These are phyloP conservation scores for Pedicia rivosa DNA, from an alignment of 2,888 invertebrate genomes.

Conservation along the genomic window DNA sequence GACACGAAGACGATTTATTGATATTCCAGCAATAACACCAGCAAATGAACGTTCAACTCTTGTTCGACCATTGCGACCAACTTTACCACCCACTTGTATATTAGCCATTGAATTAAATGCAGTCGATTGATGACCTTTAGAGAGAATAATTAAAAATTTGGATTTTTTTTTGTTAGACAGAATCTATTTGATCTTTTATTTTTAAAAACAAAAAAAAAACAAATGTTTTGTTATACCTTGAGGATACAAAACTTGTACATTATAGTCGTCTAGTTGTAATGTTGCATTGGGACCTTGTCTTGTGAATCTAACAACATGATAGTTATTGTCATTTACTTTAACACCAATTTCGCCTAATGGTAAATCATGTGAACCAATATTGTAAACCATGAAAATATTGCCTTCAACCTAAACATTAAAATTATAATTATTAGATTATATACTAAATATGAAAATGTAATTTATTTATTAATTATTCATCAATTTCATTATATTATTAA, in stretches of 20 bases:
- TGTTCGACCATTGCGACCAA: conserved; percentile 37
- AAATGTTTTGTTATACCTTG: conserved; percentile 46
- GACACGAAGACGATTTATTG: conserved; percentile 69
- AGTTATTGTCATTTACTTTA: conserved; percentile 83
- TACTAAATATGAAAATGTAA: too few relatives aligned
- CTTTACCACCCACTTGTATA: conserved; percentile 73
- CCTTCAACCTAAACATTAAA: conserved; percentile 56
- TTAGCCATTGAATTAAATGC: conserved; percentile 87
- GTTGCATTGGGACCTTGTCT: conserved; percentile 80
- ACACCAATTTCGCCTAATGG: conserved; percentile 81
- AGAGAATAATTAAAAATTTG: conserved; percentile 16
- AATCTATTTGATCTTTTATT: background rate
- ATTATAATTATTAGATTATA: too few relatives aligned
- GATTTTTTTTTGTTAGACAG: background rate
- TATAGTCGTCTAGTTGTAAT: conserved; percentile 81
- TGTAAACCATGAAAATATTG: conserved; percentile 84
- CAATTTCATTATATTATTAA: too few relatives aligned
- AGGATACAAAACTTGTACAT: conserved; percentile 69
- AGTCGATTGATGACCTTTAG: conserved; percentile 68
- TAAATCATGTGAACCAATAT: conserved; percentile 82
- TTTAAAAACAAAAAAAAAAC: too few relatives aligned
- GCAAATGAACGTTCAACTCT: conserved; percentile 64
- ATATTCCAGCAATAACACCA: conserved; percentile 79
- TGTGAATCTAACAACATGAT: conserved; percentile 84
- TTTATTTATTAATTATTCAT: too few relatives aligned